Evolutionary conservation across 2,113 vertebrate species (phyloP).

Genomic region (Nipponia nippon): DNA sequence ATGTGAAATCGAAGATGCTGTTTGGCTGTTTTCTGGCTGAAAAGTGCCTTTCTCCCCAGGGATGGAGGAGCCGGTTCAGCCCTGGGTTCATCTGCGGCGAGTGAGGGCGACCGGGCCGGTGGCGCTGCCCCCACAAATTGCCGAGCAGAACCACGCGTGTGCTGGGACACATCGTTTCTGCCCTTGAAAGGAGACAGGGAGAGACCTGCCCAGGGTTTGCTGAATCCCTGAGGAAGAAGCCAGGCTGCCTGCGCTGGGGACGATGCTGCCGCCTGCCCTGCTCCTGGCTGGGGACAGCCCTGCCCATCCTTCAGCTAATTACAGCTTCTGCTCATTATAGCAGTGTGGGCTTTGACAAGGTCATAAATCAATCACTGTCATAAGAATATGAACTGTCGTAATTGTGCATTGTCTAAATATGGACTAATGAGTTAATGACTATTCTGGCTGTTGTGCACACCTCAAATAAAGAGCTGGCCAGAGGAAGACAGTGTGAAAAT

Average conservation of each 20-base stretch:
- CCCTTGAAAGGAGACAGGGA: background rate
- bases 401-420: background rate
- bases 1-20: background rate
- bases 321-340: background rate
- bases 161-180: background rate
- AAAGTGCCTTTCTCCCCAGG: background rate
- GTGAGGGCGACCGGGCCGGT: background rate
- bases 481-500: background rate
- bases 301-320: background rate
- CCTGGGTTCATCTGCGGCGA: fast-evolving
- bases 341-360: background rate
- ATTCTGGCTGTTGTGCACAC: background rate
- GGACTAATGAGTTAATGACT: background rate
- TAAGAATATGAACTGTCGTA: background rate
- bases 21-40: background rate
- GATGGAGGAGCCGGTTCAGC: background rate
- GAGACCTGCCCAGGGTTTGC: background rate
- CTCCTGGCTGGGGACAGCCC: background rate
- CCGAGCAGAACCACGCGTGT: fast-evolving
- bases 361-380: background rate
- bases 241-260: background rate
- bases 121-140: background rate
- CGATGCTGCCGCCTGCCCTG: background rate
- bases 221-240: background rate
- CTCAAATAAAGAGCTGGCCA: background rate